Base-by-base conservation (phyloP, 2,888 invertebrate species). In the Perizoma flavofasciatum region DNA sequence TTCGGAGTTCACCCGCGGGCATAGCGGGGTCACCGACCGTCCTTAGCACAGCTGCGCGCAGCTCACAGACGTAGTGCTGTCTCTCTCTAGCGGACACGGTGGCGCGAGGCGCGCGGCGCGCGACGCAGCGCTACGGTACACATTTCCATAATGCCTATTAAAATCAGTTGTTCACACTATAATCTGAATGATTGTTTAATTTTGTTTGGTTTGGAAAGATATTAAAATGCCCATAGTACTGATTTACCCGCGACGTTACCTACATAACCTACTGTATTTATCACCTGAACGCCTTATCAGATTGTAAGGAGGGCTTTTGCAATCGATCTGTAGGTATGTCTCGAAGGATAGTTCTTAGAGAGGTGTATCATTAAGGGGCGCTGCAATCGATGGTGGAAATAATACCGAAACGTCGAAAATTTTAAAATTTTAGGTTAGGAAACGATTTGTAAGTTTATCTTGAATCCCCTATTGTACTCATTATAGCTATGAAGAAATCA, bases 1-100 rank as follows among this genome's bases (percentile, higher is more conserved):
- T 92, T 89, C 82, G 89, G 87, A 91, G 92, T 91, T 92, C 90
- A 92, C 84, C 84, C 79, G 89, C 88, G 89, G 89, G 80, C 88
- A 88, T 71, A 77, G 82, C 80, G 86, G 86, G 90, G 88, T 79
- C 89, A 89, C 89, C 92, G 89, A 91, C 92, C 92, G 92, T 92
- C 92, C 92, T 92, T 92, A 92, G 85, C 88, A 84, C 83, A 82
- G 81, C 84, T 83, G 85, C 79, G 82, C 82, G 85, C 77, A 76
- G 74, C 86, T 78, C 71, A 82, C 85, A 79, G 76, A 82, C 74
- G 54, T 81, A 77, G 64, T 61, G 43, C 83, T 66, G 74, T 91
- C 90, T 79, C 85, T 66, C 72, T 91, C 86, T 74, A 76, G 72
- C 86, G 77, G 81, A 81, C 79, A 71, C 81, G 75, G 3, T 3